Conservation (phyloP, 2,113 vertebrate species). For the Cryptotis parvus region DNA sequence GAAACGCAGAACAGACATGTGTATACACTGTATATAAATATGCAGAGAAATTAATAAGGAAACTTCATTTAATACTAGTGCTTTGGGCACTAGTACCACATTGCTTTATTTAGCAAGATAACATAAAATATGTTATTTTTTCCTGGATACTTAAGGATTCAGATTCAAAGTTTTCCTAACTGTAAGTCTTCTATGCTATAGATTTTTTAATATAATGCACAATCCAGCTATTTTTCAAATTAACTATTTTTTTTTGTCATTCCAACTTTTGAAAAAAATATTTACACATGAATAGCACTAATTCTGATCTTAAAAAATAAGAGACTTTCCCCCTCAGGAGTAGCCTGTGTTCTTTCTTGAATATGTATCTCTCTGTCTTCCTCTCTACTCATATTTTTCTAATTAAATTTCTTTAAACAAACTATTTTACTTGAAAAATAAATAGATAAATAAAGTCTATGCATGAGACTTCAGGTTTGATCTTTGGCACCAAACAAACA, state of each 20-base stretch:
- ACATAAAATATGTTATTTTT: slow-evolving; percentile 37
- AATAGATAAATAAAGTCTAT: background rate
- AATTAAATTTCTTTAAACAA: too few species aligned
- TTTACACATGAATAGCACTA: background rate
- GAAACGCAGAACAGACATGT: background rate
- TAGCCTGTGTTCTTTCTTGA: too few species aligned
- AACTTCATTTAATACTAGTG: slow-evolving; percentile 54
- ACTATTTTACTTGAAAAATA: too few species aligned
- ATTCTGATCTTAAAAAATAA: slow-evolving; percentile 20
- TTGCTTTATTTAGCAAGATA: slow-evolving; percentile 32
- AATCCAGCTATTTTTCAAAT: slow-evolving; percentile 53
- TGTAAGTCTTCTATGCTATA: background rate
- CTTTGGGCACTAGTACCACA: background rate
- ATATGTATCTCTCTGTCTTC: too few species aligned
- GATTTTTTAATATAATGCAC: slow-evolving; percentile 37
- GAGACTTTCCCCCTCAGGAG: too few species aligned
- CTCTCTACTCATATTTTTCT: too few species aligned
- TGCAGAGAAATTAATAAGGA: slow-evolving; percentile 62
- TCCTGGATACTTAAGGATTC: slow-evolving; percentile 12
- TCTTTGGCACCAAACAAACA: background rate
- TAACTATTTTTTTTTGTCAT: slow-evolving; percentile 3
- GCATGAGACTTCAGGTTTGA: background rate
- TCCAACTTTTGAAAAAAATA: slow-evolving; percentile 18
- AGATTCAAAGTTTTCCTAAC: slow-evolving; percentile 22
- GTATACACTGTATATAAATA: background rate